Conservation (phyloP, 1,140 invertebrate species). For the Lucilia sericata region DNA sequence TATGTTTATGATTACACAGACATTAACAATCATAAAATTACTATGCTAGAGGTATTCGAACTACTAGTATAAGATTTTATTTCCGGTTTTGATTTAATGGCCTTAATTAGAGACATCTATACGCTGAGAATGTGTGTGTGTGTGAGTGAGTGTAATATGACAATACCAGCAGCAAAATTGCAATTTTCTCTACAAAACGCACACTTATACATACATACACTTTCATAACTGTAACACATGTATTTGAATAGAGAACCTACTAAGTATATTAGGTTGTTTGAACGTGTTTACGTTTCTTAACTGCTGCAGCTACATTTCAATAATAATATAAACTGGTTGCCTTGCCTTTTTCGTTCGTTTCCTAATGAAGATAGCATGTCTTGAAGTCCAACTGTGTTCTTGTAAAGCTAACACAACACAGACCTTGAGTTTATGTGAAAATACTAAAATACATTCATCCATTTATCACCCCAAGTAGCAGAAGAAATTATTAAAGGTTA, state of each 20-base stretch:
- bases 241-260: background rate
- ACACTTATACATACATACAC: background rate
- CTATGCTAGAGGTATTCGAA: constrained; percentile 2
- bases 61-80: constrained; percentile 26
- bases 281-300: background rate
- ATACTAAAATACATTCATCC: background rate
- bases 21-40: background rate
- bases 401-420: background rate
- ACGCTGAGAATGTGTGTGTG: background rate
- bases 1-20: background rate
- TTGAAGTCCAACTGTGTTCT: background rate
- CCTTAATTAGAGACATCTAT: constrained; percentile 36
- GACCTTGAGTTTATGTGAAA: background rate
- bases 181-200: background rate
- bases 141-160: background rate
- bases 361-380: background rate
- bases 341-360: background rate
- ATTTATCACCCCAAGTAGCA: background rate
- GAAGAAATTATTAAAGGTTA: background rate
- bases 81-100: constrained; percentile 40
- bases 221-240: background rate
- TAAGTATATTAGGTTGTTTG: background rate
- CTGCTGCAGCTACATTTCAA: background rate
- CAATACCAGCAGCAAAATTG: constrained; percentile 16
- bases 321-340: background rate